These are phyloP conservation scores for Meghimatium bilineatum DNA, from an alignment of 2,888 invertebrate genomes.

Conservation along the genomic window DNA sequence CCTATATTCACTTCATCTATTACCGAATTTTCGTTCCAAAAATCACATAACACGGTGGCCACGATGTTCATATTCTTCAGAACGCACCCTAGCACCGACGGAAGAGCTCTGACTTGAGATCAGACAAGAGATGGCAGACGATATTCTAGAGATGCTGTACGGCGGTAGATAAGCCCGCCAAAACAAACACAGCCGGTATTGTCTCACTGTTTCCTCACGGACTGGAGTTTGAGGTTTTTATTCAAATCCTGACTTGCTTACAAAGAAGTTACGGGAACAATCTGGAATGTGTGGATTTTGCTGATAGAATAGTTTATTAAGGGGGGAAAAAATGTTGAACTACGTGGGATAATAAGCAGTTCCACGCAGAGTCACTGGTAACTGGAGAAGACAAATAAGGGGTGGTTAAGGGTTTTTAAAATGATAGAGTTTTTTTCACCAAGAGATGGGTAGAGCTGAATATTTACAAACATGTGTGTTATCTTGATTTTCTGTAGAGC, in stretches of 20 bases:
- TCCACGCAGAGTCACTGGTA: background rate
- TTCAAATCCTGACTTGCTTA: background rate
- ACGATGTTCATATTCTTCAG: background rate
- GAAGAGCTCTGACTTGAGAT: background rate
- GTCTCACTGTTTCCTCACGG: background rate
- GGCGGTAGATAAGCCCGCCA: slow-evolving; percentile 14
- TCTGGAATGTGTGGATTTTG: background rate
- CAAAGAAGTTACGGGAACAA: background rate
- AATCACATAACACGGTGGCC: no score
- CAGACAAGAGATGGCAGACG: slow-evolving; percentile 23
- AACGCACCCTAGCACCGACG: background rate
- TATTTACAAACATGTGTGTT: background rate
- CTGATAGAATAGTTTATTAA: background rate
- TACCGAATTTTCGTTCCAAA: no score
- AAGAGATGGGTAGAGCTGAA: background rate
- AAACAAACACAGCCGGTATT: slow-evolving; percentile 23
- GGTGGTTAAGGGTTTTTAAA: background rate
- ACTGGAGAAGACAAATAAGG: background rate
- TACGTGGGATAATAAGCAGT: background rate
- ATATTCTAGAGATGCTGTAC: slow-evolving; percentile 20
- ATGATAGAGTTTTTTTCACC: background rate
- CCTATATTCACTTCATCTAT: no score
- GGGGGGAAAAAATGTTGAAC: background rate
- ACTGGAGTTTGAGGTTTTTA: background rate
- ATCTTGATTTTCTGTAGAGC: background rate